A percentile compares a stretch with the other conserved stretches of the same genome.
Conservation (phyloP, 2,113 vertebrate species). For the Halichoerus grypus region DNA sequence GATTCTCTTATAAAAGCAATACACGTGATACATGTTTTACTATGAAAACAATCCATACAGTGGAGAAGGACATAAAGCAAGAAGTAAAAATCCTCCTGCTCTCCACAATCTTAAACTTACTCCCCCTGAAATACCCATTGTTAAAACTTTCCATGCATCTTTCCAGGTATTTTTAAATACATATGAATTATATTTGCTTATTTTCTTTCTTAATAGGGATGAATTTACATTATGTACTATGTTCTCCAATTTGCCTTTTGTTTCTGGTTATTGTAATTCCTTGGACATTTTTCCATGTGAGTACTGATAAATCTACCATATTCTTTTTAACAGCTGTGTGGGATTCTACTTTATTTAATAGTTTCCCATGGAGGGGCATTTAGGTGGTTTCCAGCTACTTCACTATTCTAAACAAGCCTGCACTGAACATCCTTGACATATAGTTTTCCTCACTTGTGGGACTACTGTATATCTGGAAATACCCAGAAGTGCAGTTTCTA, state of each 20-base stretch:
- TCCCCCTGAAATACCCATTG: background rate
- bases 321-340: conserved; percentile 9
- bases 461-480: background rate
- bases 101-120: background rate
- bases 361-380: conserved; percentile 55
- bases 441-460: background rate
- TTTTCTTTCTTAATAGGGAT: background rate
- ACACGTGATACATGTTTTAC: background rate
- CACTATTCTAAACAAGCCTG: conserved; percentile 19
- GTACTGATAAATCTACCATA: background rate
- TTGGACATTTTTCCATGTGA: background rate
- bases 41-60: background rate
- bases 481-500: background rate
- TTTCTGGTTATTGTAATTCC: background rate
- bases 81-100: background rate
- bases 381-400: conserved; percentile 76
- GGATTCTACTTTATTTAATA: background rate
- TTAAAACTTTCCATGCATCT: background rate
- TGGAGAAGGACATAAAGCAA: background rate
- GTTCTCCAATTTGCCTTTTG: background rate
- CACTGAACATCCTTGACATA: background rate
- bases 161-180: background rate
- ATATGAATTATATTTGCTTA: background rate
- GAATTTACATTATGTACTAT: too few relatives aligned
- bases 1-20: background rate